Conservation (phyloP, 2,797 vertebrate genomes). For the Apogon hyalosoma region DNA sequence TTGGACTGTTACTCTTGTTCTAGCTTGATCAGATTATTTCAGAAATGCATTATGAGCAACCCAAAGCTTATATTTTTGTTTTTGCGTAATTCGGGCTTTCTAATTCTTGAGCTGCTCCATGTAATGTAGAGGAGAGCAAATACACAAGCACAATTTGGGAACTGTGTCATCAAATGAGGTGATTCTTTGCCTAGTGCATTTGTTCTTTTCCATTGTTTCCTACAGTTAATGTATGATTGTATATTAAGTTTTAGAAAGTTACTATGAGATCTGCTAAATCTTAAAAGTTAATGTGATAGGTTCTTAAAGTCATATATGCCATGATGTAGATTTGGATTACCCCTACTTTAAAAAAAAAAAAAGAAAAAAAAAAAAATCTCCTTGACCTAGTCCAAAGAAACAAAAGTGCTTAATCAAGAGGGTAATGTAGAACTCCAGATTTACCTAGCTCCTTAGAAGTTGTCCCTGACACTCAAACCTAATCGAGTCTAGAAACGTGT, state of each 20-base stretch:
- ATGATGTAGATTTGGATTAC: constrained; percentile 33
- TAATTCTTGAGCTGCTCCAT: constrained; percentile 7
- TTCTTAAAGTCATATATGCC: constrained; percentile 19
- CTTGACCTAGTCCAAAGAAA: constrained; percentile 67
- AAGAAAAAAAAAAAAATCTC: constrained; percentile 26
- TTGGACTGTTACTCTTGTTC: neutral
- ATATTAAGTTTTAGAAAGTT: constrained; percentile 18
- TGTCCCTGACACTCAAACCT: constrained; percentile 46
- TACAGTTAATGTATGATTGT: constrained; percentile 12
- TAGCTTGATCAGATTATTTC: constrained; percentile 30
- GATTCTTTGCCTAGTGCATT: constrained; percentile 29
- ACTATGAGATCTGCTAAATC: constrained; percentile 29
- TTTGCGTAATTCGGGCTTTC: neutral
- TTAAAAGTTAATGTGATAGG: constrained; percentile 20
- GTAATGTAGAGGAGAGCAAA: constrained; percentile 5
- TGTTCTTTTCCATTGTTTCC: constrained; percentile 24
- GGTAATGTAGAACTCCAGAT: constrained; percentile 59
- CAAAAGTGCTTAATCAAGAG: constrained; percentile 47
- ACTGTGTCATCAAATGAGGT: constrained; percentile 37
- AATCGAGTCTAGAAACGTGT: constrained; percentile 53
- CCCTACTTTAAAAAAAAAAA: constrained; percentile 34
- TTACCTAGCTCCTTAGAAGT: constrained; percentile 59
- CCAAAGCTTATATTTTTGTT: neutral
- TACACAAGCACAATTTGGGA: neutral
- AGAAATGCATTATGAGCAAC: constrained; percentile 32